phyloP scores from a whole-genome alignment of 53 echinoderm and acorn worm genomes.

The Crossaster papposus region DNA sequence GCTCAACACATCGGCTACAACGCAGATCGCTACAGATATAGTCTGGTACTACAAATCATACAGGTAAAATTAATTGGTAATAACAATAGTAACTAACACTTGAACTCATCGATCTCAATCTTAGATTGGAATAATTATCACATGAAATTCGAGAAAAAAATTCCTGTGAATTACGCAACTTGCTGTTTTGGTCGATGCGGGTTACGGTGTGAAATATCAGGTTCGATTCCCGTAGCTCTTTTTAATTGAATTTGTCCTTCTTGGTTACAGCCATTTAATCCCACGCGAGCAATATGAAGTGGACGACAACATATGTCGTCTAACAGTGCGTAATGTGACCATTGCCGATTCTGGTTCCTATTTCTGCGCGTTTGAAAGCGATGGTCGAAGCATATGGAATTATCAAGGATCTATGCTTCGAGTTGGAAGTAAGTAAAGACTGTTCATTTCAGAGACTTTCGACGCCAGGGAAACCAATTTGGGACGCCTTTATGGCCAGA shows the following conservation, averaged over 20 bases:
- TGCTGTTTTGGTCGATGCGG: not conserved
- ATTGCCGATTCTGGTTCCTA: constrained; percentile 54
- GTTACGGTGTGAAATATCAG: too few relatives aligned
- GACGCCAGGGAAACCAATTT: too few relatives aligned
- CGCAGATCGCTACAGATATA: constrained; percentile 49
- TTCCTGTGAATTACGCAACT: not conserved
- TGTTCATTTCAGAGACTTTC: too few relatives aligned
- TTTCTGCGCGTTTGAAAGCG: constrained; percentile 57
- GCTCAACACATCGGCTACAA: constrained; percentile 47
- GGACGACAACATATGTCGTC: constrained; percentile 27
- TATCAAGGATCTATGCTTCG: constrained; percentile 49
- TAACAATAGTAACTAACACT: not conserved
- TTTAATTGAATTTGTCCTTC: not conserved
- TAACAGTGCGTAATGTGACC: constrained; percentile 37
- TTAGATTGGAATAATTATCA: not conserved
- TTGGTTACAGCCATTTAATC: constrained; percentile 8
- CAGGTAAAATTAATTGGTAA: not conserved
- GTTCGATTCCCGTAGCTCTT: not conserved
- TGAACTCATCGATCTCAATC: not conserved
- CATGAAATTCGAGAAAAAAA: not conserved
- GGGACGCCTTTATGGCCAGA: too few relatives aligned
- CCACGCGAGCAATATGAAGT: constrained; percentile 55
- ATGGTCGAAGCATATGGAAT: constrained; percentile 24
- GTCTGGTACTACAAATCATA: constrained; percentile 61
- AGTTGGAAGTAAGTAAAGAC: constrained; percentile 50